phyloP scores from a whole-genome alignment of 2,113 vertebrate genomes.

The Puffinus mauretanicus region DNA sequence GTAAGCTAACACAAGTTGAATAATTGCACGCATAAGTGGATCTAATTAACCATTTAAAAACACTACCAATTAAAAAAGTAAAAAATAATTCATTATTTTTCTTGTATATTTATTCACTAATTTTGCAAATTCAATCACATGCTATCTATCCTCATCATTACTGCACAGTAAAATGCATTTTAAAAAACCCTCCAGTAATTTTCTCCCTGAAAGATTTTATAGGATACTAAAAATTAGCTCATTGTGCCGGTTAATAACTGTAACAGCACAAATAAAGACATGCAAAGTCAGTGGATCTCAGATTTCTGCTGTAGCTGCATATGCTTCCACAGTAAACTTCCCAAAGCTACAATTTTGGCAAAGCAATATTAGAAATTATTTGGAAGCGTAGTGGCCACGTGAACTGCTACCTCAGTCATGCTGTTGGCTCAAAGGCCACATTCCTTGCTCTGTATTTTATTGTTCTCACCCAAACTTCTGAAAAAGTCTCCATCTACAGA shows the following conservation, averaged over 20 bases:
- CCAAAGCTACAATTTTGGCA: not conserved
- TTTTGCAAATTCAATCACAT: not conserved
- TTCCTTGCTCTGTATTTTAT: not conserved
- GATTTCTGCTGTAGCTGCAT: not conserved
- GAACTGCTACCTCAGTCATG: not conserved
- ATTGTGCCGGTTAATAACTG: not conserved
- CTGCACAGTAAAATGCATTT: not conserved
- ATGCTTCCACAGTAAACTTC: not conserved
- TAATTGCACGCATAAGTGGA: not conserved
- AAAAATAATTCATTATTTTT: not conserved
- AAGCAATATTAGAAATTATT: not conserved
- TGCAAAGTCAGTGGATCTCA: not conserved
- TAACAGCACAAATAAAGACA: not conserved
- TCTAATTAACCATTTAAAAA: not conserved
- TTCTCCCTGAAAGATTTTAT: not conserved
- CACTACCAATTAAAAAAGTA: not conserved
- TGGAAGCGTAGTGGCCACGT: accelerated
- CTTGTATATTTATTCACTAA: not conserved
- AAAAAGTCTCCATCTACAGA: not conserved
- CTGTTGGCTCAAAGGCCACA: not conserved
- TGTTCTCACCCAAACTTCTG: not conserved
- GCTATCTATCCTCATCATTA: not conserved
- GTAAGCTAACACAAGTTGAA: not conserved
- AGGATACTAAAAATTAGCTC: not conserved
- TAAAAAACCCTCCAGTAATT: not conserved